These are phyloP conservation scores for Nipponia nippon DNA, from an alignment of 2,113 vertebrate genomes.

Conservation along the genomic window DNA sequence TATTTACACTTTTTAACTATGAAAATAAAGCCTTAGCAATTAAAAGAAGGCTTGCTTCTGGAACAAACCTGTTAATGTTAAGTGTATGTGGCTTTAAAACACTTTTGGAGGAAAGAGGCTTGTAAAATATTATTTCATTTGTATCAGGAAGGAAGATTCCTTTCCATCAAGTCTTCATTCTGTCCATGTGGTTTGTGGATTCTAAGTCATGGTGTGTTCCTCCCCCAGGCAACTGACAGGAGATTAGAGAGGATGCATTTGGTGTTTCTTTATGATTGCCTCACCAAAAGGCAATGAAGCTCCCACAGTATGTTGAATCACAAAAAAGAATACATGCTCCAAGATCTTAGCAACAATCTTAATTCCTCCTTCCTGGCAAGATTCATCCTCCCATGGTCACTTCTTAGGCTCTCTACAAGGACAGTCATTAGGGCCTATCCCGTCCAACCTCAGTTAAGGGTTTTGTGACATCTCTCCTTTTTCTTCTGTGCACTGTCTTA, in stretches of 20 bases:
- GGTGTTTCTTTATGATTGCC: not conserved
- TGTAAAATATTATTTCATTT: not conserved
- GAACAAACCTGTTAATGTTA: not conserved
- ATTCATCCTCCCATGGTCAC: not conserved
- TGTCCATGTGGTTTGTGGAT: not conserved
- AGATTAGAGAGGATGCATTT: not conserved
- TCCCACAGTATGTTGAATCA: not conserved
- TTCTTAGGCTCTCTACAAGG: not conserved
- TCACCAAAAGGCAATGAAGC: not conserved
- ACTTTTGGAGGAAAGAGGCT: not conserved
- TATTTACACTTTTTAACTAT: conserved; percentile 3
- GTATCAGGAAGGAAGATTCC: not conserved
- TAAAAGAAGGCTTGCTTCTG: not conserved
- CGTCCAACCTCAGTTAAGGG: not conserved
- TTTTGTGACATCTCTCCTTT: not conserved
- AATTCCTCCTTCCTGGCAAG: not conserved
- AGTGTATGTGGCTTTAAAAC: not conserved
- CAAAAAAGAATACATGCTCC: not conserved
- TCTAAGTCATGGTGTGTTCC: not conserved
- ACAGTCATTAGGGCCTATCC: not conserved
- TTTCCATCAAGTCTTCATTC: not conserved
- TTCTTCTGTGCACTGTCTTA: not conserved
- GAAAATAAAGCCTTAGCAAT: not conserved
- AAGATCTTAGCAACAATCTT: not conserved
- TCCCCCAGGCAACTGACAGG: not conserved